These are phyloP conservation scores for Sebastolobus altivelis DNA, from an alignment of 2,797 vertebrate genomes.

Conservation along the genomic window DNA sequence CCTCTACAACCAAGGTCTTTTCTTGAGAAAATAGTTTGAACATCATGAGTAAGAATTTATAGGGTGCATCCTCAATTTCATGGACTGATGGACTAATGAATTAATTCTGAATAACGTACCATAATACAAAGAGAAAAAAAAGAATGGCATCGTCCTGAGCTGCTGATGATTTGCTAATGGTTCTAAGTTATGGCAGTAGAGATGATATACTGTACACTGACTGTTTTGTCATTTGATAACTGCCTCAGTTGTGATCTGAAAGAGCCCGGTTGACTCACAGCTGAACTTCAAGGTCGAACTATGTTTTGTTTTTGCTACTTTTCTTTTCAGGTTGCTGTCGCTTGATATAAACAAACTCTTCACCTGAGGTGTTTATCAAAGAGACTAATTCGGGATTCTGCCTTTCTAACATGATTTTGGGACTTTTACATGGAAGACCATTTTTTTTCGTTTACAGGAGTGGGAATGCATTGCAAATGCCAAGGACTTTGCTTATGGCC, in stretches of 20 bases:
- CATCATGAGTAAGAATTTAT: conserved; percentile 53
- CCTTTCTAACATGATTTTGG: conserved; percentile 55
- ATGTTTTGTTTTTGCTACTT: conserved; percentile 56
- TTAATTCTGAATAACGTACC: conserved; percentile 63
- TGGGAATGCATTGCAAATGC: conserved; percentile 66
- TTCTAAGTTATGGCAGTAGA: conserved; percentile 59
- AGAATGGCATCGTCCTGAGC: conserved; percentile 54
- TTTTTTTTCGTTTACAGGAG: conserved; percentile 40
- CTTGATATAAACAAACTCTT: conserved; percentile 54
- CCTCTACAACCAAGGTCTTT: conserved; percentile 43
- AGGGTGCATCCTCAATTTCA: conserved; percentile 59
- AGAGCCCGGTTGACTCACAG: conserved; percentile 30
- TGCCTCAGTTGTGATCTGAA: conserved; percentile 40
- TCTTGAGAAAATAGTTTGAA: conserved; percentile 56
- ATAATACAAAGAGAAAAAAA: conserved; percentile 42
- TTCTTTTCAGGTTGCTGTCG: conserved; percentile 58
- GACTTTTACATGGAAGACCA: conserved; percentile 39
- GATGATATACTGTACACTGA: conserved; percentile 60
- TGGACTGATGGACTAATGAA: conserved; percentile 63
- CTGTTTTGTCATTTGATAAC: conserved; percentile 62
- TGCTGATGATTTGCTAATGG: conserved; percentile 65
- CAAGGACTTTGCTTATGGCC: conserved; percentile 73
- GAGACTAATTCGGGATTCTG: conserved; percentile 53
- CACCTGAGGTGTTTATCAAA: conserved; percentile 47
- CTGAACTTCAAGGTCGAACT: conserved; percentile 35